Conservation (phyloP, 2,888 invertebrate species). For the Rhimphoctona megacephalus region DNA sequence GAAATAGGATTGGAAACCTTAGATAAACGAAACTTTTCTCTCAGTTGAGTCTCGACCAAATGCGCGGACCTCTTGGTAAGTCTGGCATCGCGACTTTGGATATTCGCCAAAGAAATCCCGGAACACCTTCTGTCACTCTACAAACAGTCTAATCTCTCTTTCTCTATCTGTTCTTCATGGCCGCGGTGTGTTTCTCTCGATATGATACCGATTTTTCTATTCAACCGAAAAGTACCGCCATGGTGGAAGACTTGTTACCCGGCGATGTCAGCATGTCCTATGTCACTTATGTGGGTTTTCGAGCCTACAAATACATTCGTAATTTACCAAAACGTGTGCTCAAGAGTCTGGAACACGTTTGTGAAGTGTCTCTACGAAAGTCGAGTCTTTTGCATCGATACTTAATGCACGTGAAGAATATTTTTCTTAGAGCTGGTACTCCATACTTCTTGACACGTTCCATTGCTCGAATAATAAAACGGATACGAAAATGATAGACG, state of each 20-base stretch:
- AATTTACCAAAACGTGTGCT: neutral
- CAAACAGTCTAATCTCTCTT: conserved; percentile 42
- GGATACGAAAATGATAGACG: conserved; percentile 30
- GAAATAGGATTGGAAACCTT: conserved; percentile 82
- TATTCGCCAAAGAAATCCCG: conserved; percentile 80
- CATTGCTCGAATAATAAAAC: conserved; percentile 56
- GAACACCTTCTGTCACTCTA: conserved; percentile 67
- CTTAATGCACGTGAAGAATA: conserved; percentile 5
- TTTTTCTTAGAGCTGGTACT: conserved; percentile 48
- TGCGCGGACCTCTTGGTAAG: conserved; percentile 49
- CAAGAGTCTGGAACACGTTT: conserved; percentile 30
- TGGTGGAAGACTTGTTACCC: conserved; percentile 58
- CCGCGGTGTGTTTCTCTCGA: conserved; percentile 48
- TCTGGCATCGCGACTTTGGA: conserved; percentile 78
- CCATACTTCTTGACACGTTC: conserved; percentile 37
- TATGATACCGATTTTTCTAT: conserved; percentile 72
- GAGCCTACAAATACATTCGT: conserved; percentile 17
- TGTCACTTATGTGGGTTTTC: conserved; percentile 26
- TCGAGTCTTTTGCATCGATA: conserved; percentile 24
- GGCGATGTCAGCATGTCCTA: conserved; percentile 39
- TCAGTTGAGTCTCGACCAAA: conserved; percentile 18
- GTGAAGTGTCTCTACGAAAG: conserved; percentile 18
- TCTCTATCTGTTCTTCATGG: conserved; percentile 33
- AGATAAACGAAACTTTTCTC: conserved; percentile 81
- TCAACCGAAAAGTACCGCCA: conserved; percentile 58